Conservation (phyloP, 1,140 invertebrate species). For the Trichonephila inaurata region DNA sequence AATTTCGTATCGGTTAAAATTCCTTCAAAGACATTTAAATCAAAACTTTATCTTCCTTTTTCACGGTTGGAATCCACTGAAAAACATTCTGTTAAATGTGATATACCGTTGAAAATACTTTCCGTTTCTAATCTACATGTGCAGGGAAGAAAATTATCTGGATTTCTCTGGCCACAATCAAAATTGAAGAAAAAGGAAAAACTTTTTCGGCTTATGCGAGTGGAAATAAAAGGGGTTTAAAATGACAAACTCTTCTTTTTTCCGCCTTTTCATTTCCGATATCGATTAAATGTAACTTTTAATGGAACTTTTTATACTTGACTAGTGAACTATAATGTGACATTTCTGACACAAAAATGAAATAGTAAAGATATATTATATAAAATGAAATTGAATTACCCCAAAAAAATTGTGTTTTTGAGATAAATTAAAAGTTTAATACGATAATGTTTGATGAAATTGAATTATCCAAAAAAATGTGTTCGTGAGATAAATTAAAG, state of each 20-base stretch:
- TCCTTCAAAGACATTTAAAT: constrained; percentile 29
- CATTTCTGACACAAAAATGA: no score
- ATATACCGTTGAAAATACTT: not conserved
- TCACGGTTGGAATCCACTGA: not conserved
- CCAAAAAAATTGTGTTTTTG: not conserved
- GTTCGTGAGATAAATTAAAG: not conserved
- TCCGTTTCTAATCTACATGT: not conserved
- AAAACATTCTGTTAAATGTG: not conserved
- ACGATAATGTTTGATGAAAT: not conserved
- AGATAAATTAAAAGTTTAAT: not conserved
- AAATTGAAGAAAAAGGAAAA: not conserved
- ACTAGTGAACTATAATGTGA: constrained; percentile 15
- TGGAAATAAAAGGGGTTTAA: constrained; percentile 47
- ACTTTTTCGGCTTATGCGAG: not conserved
- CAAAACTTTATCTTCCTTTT: constrained; percentile 5
- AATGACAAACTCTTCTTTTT: constrained; percentile 53
- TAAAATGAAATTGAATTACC: no score
- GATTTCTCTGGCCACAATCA: not conserved
- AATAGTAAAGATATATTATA: no score
- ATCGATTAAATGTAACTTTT: constrained; percentile 44
- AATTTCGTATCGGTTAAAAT: not conserved
- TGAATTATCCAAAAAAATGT: not conserved
- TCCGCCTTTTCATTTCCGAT: not conserved
- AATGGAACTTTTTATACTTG: constrained; percentile 34
- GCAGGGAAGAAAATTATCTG: constrained; percentile 2